phyloP scores from a whole-genome alignment of 1,140 invertebrate species.

The Brachionus rubens region DNA sequence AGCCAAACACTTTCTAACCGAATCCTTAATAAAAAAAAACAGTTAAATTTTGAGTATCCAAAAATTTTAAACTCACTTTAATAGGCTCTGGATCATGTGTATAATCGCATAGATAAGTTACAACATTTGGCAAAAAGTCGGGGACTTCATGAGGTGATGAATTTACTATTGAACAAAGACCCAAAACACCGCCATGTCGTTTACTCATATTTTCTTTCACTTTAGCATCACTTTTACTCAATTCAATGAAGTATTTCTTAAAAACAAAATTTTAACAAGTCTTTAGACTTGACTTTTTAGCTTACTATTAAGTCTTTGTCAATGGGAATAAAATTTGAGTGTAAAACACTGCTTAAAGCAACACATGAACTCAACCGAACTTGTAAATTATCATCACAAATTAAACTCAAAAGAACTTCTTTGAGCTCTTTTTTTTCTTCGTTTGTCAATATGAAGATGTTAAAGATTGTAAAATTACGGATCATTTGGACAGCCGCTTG shows the following conservation, averaged over 20 bases:
- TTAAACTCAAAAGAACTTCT: slow-evolving; percentile 50
- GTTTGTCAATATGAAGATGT: neutral
- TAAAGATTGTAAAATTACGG: slow-evolving; percentile 7
- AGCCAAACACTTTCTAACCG: slow-evolving; percentile 77
- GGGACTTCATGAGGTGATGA: slow-evolving; percentile 86
- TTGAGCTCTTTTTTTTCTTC: neutral
- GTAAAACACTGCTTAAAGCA: slow-evolving; percentile 78
- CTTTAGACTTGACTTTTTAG: neutral
- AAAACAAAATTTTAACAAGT: neutral
- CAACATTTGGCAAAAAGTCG: slow-evolving; percentile 74
- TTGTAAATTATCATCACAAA: slow-evolving; percentile 57
- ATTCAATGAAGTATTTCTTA: neutral
- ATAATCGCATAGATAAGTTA: slow-evolving; percentile 74
- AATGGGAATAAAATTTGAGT: slow-evolving; percentile 63
- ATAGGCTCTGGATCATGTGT: slow-evolving; percentile 78
- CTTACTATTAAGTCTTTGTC: slow-evolving; percentile 24
- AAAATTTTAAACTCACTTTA: neutral
- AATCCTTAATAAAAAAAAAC: neutral
- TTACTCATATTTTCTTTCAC: slow-evolving; percentile 53
- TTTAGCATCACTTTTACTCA: neutral
- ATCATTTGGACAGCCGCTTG: slow-evolving; percentile 14
- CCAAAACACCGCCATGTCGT: slow-evolving; percentile 77
- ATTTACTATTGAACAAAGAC: slow-evolving; percentile 79
- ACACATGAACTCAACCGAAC: slow-evolving; percentile 73
- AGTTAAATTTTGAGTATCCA: neutral